These are phyloP conservation scores for Lepidotrigona ventralis DNA, from an alignment of 1,140 invertebrate genomes.

Conservation along the genomic window DNA sequence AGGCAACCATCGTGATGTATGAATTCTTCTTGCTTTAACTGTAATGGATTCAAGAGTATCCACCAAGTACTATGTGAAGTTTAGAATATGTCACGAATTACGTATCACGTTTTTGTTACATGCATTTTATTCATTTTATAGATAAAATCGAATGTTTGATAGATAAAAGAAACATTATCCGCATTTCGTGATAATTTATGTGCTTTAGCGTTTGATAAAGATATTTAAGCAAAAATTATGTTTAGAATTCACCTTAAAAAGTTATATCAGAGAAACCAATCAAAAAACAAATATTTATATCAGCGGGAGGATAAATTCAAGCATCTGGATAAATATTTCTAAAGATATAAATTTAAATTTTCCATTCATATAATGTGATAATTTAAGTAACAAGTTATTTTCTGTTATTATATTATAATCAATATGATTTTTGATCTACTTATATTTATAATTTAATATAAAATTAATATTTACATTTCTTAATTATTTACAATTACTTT, in stretches of 20 bases:
- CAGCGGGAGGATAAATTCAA: neutral
- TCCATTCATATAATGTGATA: neutral
- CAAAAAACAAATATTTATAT: neutral
- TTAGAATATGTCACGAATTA: neutral
- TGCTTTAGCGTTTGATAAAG: neutral
- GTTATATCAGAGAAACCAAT: neutral
- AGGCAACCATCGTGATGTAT: conserved; percentile 46
- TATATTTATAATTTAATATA: too few relatives aligned
- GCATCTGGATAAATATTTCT: neutral
- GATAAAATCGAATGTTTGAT: conserved; percentile 27
- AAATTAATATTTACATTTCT: too few relatives aligned
- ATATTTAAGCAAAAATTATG: neutral
- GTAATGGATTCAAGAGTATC: conserved; percentile 11
- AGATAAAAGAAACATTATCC: conserved; percentile 32
- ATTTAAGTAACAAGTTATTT: neutral
- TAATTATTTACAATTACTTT: too few relatives aligned
- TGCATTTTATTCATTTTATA: conserved; percentile 24
- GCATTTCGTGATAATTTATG: neutral
- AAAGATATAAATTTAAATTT: neutral
- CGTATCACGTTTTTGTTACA: conserved; percentile 20
- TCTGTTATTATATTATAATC: too few relatives aligned
- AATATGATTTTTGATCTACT: too few relatives aligned
- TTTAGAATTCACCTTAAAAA: neutral
- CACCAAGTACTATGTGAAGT: conserved; percentile 20
- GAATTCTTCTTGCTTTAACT: conserved; percentile 9